Conservation (phyloP, 1,140 invertebrate species). For the Physella acuta region DNA sequence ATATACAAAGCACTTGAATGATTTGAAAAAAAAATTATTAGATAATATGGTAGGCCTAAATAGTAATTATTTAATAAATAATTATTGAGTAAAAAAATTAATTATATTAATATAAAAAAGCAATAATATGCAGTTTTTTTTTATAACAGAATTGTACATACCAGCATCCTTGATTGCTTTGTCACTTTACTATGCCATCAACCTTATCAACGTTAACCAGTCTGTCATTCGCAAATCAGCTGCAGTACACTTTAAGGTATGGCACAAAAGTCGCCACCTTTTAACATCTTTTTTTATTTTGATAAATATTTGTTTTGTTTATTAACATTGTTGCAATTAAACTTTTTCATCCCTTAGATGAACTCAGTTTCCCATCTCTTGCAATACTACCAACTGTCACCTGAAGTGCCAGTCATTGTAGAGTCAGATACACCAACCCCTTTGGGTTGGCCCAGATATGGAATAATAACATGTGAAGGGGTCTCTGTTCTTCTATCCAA, state of each 20-base stretch:
- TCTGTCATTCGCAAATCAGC: conserved; percentile 36
- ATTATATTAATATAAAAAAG: no score
- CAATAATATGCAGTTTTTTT: not conserved
- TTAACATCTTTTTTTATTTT: not conserved
- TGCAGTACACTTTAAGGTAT: conserved; percentile 39
- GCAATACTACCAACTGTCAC: conserved; percentile 35
- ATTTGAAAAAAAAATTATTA: no score
- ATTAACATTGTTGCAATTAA: not conserved
- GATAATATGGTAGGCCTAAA: no score
- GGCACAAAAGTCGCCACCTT: not conserved
- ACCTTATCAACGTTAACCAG: conserved; percentile 35
- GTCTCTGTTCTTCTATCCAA: conserved; percentile 27
- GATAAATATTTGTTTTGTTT: not conserved
- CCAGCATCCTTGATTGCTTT: conserved; percentile 33
- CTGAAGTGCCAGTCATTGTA: conserved; percentile 28
- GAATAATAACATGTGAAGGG: conserved; percentile 40
- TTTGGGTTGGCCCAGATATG: conserved; percentile 36
- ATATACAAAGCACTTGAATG: no score
- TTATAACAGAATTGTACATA: conserved; percentile 26
- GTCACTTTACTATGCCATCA: conserved; percentile 37
- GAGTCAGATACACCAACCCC: conserved; percentile 23
- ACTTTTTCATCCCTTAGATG: conserved; percentile 33
- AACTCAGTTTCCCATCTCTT: conserved; percentile 34
- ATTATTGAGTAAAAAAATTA: no score
- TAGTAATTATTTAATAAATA: no score